These are phyloP conservation scores for Tupaia chinensis DNA, from an alignment of 2,113 vertebrate genomes.

Conservation along the genomic window DNA sequence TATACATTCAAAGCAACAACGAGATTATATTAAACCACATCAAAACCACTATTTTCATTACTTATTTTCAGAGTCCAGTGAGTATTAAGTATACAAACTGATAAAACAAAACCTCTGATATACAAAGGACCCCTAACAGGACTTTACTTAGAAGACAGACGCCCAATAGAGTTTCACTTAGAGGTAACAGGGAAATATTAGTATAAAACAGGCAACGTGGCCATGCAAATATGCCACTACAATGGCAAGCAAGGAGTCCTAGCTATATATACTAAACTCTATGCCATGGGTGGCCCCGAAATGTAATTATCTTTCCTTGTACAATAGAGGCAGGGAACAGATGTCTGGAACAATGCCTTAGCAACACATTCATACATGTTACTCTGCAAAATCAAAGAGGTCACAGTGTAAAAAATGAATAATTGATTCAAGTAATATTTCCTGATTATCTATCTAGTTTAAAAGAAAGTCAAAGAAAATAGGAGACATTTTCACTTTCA, in stretches of 20 bases:
- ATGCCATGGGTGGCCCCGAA: neutral
- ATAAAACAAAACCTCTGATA: neutral
- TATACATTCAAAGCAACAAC: constrained; percentile 26
- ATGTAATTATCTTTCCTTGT: neutral
- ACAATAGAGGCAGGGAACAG: constrained; percentile 12
- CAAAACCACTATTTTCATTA: constrained; percentile 43
- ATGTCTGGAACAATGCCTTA: neutral
- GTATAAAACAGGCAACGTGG: neutral
- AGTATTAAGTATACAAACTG: neutral
- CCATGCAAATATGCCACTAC: neutral
- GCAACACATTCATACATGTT: neutral
- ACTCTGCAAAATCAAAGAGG: constrained; percentile 27
- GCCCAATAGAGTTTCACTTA: neutral
- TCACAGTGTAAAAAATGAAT: neutral
- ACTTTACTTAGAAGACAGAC: neutral
- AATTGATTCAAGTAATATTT: constrained; percentile 23
- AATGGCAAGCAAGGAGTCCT: neutral
- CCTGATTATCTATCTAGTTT: neutral
- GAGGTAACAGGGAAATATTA: neutral
- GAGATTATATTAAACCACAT: neutral
- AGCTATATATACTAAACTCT: neutral
- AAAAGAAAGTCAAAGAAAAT: constrained; percentile 57
- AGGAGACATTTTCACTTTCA: neutral
- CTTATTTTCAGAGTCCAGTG: constrained; percentile 46
- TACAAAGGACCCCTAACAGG: neutral